These are phyloP conservation scores for Aphelocoma californica DNA, from an alignment of 2,797 vertebrate genomes.

Conservation along the genomic window DNA sequence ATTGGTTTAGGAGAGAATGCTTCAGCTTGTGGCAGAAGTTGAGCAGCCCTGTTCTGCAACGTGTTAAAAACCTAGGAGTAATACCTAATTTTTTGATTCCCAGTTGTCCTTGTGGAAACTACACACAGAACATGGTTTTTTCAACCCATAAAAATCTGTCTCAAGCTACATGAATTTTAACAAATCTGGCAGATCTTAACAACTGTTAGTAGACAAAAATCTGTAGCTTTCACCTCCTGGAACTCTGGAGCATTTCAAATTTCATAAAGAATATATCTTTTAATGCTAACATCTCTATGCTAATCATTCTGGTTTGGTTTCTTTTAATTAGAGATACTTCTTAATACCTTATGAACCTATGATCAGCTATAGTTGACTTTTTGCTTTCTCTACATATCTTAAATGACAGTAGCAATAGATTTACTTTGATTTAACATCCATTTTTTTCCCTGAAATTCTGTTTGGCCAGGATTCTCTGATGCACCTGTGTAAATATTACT, in stretches of 20 bases:
- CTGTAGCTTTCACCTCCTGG: neutral
- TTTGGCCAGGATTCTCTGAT: neutral
- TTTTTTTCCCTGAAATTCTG: neutral
- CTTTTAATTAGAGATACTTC: neutral
- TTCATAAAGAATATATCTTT: neutral
- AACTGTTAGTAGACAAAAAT: neutral
- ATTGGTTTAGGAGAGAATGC: neutral
- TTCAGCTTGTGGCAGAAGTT: neutral
- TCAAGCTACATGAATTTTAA: neutral
- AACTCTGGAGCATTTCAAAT: neutral
- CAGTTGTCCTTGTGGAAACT: neutral
- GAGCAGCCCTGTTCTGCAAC: neutral
- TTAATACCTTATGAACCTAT: neutral
- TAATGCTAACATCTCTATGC: neutral
- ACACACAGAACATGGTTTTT: rapidly evolving
- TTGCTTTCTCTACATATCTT: neutral
- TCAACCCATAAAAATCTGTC: neutral
- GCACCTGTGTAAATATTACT: neutral
- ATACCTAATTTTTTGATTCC: neutral
- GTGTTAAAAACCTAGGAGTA: neutral
- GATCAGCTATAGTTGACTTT: neutral
- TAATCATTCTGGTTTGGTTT: neutral
- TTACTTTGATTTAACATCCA: neutral
- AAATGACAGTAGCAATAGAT: neutral
- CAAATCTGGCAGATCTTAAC: neutral